Conservation (phyloP, 2,797 vertebrate species). For the Arnoldichthys spilopterus region DNA sequence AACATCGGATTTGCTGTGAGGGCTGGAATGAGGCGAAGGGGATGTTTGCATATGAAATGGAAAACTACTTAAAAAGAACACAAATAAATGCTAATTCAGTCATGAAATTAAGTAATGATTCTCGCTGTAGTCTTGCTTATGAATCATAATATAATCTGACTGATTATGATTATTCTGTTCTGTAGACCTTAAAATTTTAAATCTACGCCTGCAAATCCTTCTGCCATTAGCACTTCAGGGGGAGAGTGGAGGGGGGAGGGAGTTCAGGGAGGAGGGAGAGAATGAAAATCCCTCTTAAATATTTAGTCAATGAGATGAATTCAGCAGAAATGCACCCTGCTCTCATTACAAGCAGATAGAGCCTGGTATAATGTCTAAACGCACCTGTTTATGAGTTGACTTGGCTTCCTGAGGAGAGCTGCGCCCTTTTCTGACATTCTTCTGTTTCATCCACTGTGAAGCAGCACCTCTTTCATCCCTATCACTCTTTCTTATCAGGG, state of each 20-base stretch:
- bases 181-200: constrained; percentile 79
- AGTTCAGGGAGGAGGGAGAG: constrained; percentile 27
- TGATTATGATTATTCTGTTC: constrained; percentile 83
- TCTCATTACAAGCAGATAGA: constrained; percentile 65
- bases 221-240: constrained; percentile 73
- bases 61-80: constrained; percentile 72
- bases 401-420: constrained; percentile 72
- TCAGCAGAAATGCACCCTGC: constrained; percentile 57
- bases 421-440: constrained; percentile 83
- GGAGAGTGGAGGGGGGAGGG: constrained; percentile 31
- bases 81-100: constrained; percentile 78
- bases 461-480: constrained; percentile 67
- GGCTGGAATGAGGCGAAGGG: constrained; percentile 37
- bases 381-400: constrained; percentile 82
- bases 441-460: constrained; percentile 72
- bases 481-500: constrained; percentile 79
- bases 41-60: constrained; percentile 58
- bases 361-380: constrained; percentile 57
- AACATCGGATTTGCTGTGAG: constrained; percentile 49
- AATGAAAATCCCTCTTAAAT: constrained; percentile 60
- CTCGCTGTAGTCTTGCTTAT: constrained; percentile 71
- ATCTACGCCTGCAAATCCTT: constrained; percentile 74
- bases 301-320: constrained; percentile 63
- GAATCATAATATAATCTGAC: constrained; percentile 81
- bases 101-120: constrained; percentile 77